Conservation (phyloP, 2,113 vertebrate genomes). For the Corythaixoides concolor region DNA sequence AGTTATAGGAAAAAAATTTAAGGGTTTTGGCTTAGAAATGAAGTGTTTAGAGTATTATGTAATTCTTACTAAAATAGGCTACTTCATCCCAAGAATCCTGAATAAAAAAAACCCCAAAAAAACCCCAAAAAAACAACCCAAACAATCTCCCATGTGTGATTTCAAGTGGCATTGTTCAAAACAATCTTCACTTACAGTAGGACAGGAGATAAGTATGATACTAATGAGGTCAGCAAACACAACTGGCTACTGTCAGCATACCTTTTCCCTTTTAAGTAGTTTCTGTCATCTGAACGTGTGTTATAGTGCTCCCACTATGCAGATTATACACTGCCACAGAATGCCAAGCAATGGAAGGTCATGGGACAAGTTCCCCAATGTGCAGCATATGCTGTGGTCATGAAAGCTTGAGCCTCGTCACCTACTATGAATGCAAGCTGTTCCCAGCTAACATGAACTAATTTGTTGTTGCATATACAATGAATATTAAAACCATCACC, state of each 20-base stretch:
- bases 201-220: not conserved
- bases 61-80: not conserved
- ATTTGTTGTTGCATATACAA: not conserved
- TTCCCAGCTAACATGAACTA: not conserved
- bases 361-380: not conserved
- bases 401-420: not conserved
- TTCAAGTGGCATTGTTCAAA: not conserved
- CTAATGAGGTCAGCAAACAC: not conserved
- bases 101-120: not conserved
- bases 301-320: not conserved
- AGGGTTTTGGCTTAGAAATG: not conserved
- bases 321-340: not conserved
- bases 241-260: not conserved
- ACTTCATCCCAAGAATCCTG: not conserved
- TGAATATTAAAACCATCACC: not conserved
- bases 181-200: not conserved
- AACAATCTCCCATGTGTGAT: not conserved
- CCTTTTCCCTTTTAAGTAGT: not conserved
- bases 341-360: not conserved
- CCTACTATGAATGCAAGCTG: not conserved
- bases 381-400: not conserved
- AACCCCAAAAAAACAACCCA: no score
- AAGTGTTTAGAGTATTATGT: not conserved
- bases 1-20: not conserved
- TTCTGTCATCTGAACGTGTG: not conserved